Base-by-base conservation (phyloP, 35 echinoderm and acorn worm genomes). In the Holothuria glaberrima region DNA sequence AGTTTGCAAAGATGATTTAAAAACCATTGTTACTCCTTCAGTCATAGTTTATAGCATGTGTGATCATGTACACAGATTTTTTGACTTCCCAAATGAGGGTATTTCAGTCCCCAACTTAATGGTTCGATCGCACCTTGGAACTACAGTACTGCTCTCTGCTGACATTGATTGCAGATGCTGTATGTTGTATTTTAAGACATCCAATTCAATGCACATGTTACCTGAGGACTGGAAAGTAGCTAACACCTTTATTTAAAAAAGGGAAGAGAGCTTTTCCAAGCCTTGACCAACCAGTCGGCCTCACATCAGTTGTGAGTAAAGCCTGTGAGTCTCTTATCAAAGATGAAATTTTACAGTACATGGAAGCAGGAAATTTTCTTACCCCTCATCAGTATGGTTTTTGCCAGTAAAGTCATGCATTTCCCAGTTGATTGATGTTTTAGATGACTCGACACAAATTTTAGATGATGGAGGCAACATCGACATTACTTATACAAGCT, bases 381-480 rank as follows among this genome's bases (percentile, higher is more conserved):
- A 30, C 46, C 48, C 12, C 34, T 25, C 3, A 5, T 12, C 67
- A 88, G n/a, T 71, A 57, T 35, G 64, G 73, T 67, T 90, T 81
- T 24, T 75, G 22, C 0, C 71, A 21, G 73, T 32, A 16, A 32
- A 75, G 22, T 90, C 88, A 66, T 80, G 72, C 79, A 35, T 57
- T 41, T 28, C 74, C 1, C 70, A 75, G 27, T 20, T 80, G 9
- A 56, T 90, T 12, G 71, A 78, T 59, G 88, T 80, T n/a, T 29
- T 90, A 12, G 73, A 90, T 44, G 58, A 90, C 34, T 90, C 71
- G 74, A 80, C 88, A 9, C 26, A 63, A 90, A 24, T 44, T 17
- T n/a, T n/a, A n/a, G 29, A 79, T 90, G 73, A 90, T 31, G 74
- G 88, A 6, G 19, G 44, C 13, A 24, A 44, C 48, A 29, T 90